Conservation (phyloP, 2,888 invertebrate genomes). For the Caenorhabditis becei region DNA sequence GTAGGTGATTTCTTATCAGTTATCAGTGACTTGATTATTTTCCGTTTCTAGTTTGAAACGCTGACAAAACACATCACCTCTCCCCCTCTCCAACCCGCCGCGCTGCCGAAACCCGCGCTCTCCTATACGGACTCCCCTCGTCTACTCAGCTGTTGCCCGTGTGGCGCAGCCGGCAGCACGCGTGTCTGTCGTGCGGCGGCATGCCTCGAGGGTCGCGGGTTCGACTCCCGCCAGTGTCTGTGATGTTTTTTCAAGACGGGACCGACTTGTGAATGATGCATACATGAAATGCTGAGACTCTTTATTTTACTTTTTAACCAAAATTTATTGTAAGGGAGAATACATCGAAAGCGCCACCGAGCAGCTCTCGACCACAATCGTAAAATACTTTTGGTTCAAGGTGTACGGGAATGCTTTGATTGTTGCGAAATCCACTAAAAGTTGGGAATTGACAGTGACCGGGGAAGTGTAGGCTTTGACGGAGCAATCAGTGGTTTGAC, state of each 20-base stretch:
- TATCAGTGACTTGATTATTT: no score
- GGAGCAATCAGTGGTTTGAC: not conserved
- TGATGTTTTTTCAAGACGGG: conserved; percentile 65
- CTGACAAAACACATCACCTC: not conserved
- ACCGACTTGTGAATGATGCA: conserved; percentile 66
- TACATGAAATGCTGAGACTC: conserved; percentile 60
- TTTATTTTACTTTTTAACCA: conserved; percentile 10
- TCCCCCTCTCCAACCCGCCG: not conserved
- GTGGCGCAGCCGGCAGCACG: conserved; percentile 28
- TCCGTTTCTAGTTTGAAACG: not conserved
- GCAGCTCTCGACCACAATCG: conserved; percentile 24
- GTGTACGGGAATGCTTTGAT: conserved; percentile 13
- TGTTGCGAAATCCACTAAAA: not conserved
- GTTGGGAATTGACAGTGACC: not conserved
- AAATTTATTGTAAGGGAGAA: not conserved
- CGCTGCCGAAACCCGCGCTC: not conserved
- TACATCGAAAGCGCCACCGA: not conserved
- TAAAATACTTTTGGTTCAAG: conserved; percentile 17
- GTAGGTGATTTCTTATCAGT: not conserved
- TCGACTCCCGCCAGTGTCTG: conserved; percentile 27
- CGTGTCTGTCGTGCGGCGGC: not conserved
- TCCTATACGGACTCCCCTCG: conserved; percentile 9
- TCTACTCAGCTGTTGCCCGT: conserved; percentile 11
- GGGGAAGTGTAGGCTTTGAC: not conserved
- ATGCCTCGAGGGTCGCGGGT: conserved; percentile 11